Percentiles rank a stretch among this genome's conserved stretches.
Evolutionary conservation across 92 coral and sea anemone species (phyloP).

Genomic region (Bergia sp.): DNA sequence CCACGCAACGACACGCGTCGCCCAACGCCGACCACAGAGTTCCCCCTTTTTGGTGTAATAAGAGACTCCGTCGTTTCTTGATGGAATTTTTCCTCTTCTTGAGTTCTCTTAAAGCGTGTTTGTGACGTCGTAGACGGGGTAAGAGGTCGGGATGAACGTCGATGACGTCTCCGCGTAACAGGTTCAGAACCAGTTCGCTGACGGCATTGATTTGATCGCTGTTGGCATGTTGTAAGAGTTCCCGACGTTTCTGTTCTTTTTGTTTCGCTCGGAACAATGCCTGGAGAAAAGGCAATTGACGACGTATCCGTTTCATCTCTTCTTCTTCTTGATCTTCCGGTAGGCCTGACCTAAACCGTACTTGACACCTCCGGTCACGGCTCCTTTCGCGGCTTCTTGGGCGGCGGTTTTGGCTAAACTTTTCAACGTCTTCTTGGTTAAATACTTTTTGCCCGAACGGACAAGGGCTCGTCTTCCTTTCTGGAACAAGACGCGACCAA

Average conservation of each 20-base stretch:
- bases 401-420: background rate
- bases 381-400: background rate
- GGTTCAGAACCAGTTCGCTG: background rate
- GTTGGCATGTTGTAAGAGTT: background rate
- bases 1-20: slow-evolving; percentile 5
- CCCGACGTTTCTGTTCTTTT: background rate
- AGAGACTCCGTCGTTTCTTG: slow-evolving; percentile 13
- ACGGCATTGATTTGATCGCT: background rate
- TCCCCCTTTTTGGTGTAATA: background rate
- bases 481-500: background rate
- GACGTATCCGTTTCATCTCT: slow-evolving; percentile 6
- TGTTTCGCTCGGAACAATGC: slow-evolving; percentile 9
- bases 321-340: slow-evolving; percentile 3
- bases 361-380: slow-evolving; percentile 1
- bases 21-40: slow-evolving; percentile 5
- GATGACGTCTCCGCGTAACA: slow-evolving; percentile 14
- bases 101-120: background rate
- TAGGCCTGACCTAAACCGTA: background rate
- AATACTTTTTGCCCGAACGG: too few relatives aligned
- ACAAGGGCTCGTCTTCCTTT: too few relatives aligned
- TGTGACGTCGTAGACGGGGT: slow-evolving; percentile 1
- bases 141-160: background rate
- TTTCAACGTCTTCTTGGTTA: background rate
- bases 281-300: background rate
- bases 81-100: background rate